Base-by-base conservation (phyloP, 37 sponge, comb jelly and placozoan species). In the Halichondria panicea region DNA sequence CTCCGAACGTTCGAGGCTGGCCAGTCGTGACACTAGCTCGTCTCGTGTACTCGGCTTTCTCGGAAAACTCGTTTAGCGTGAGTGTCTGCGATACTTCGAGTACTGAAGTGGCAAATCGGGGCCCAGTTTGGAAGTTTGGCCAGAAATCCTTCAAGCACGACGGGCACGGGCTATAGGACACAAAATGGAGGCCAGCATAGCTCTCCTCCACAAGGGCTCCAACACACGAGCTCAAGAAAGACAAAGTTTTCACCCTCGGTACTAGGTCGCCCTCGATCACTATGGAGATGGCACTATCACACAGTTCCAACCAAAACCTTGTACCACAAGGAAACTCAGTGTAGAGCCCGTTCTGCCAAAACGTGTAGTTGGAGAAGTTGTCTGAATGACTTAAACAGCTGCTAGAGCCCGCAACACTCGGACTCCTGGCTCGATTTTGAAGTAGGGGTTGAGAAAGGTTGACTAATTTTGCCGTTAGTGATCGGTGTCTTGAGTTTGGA, bases 261-360 rank as follows among this genome's bases (percentile, higher is more conserved):
- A 70, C 24, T 24, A 54, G 64, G 25, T 61, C 70, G 6, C 88
- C 88, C 60, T 15, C 0, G 4, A 67, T 65, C 41, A 87, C 65
- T 31, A 87, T n/a, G 1, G 72, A 65, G 25, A 81, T 32, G 12
- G 72, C 74, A 30, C 54, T 45, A 22, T 25, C 55, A 41, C 69
- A 76, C 2, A 54, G 54, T 57, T 87, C 88, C 55, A 81, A 6
- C 88, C 88, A 87, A 37, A 75, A 68, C 63, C 43, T 53, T 11
- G 88, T 81, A 42, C 82, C 82, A 58, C 75, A 67, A 19, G 82
- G 81, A 55, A 87, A 87, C 62, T 76, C 77, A 1, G 44, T 40
- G 32, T 71, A 70, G 15, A 87, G 63, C 18, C 88, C 88, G 2
- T 70, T 63, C 48, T 87, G 40, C 88, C 88, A 87, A 35, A 87